Conservation (phyloP, 2,888 invertebrate species). For the Muscina levida region DNA sequence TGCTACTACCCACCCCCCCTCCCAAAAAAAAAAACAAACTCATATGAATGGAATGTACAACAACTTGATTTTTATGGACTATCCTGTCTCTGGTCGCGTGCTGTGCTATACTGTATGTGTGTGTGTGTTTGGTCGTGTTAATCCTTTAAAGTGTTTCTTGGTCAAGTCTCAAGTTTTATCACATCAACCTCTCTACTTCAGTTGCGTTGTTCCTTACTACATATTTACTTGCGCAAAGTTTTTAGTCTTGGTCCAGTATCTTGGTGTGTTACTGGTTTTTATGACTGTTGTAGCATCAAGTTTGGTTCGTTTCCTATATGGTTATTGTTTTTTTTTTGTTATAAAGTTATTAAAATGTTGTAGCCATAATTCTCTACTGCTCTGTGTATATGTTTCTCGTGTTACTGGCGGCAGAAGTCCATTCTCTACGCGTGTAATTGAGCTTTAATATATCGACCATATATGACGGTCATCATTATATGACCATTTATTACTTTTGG, state of each 20-base stretch:
- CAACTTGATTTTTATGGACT: conserved; percentile 44
- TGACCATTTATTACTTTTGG: too few species aligned
- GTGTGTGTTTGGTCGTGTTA: conserved; percentile 52
- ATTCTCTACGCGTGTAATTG: too few species aligned
- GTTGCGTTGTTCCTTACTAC: too few species aligned
- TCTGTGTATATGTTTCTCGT: conserved; percentile 46
- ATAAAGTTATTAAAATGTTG: conserved; percentile 59
- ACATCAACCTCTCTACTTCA: neutral
- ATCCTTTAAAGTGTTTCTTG: conserved; percentile 36
- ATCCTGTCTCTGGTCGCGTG: conserved; percentile 46
- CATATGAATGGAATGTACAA: too few species aligned
- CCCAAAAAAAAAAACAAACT: neutral
- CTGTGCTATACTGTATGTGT: too few species aligned
- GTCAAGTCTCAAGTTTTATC: conserved; percentile 12
- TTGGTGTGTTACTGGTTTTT: conserved; percentile 12
- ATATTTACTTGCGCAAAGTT: conserved; percentile 40
- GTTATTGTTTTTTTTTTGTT: conserved; percentile 49
- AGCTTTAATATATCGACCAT: too few species aligned
- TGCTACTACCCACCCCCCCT: neutral
- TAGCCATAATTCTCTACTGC: conserved; percentile 43
- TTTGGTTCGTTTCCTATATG: neutral
- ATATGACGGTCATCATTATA: too few species aligned
- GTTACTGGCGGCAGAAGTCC: neutral
- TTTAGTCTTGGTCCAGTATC: conserved; percentile 6
- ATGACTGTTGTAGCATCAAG: neutral